Conservation (phyloP, 2,888 invertebrate genomes). For the Trichopoda pennipes region DNA sequence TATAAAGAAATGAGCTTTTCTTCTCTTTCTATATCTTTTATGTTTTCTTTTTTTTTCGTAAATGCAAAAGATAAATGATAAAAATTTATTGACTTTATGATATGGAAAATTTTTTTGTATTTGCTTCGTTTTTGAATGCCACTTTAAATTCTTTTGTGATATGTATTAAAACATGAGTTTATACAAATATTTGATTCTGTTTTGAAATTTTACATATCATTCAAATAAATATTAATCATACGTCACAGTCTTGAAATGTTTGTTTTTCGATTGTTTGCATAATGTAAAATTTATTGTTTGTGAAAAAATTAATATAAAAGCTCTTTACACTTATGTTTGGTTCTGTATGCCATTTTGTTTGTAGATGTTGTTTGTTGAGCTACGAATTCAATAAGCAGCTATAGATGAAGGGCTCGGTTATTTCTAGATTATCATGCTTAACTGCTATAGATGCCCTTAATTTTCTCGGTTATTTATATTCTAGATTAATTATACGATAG, state of each 20-base stretch:
- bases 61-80: slow-evolving; percentile 61
- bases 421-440: too few species aligned
- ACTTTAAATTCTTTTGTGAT: slow-evolving; percentile 12
- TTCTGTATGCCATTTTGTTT: too few species aligned
- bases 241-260: not conserved
- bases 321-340: too few species aligned
- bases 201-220: slow-evolving; percentile 3
- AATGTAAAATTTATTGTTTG: too few species aligned
- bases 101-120: slow-evolving; percentile 50
- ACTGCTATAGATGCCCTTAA: too few species aligned
- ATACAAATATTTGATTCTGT: not conserved
- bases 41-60: not conserved
- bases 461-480: too few species aligned
- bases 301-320: too few species aligned
- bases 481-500: too few species aligned
- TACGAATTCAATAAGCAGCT: too few species aligned
- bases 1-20: slow-evolving; percentile 38
- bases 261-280: too few species aligned
- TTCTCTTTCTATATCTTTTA: not conserved
- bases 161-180: not conserved
- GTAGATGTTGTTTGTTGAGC: too few species aligned
- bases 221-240: slow-evolving; percentile 42
- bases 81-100: slow-evolving; percentile 62
- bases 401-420: too few species aligned
- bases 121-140: not conserved